phyloP scores from a whole-genome alignment of 2,888 invertebrate genomes.

The Himalopsyche japonica region DNA sequence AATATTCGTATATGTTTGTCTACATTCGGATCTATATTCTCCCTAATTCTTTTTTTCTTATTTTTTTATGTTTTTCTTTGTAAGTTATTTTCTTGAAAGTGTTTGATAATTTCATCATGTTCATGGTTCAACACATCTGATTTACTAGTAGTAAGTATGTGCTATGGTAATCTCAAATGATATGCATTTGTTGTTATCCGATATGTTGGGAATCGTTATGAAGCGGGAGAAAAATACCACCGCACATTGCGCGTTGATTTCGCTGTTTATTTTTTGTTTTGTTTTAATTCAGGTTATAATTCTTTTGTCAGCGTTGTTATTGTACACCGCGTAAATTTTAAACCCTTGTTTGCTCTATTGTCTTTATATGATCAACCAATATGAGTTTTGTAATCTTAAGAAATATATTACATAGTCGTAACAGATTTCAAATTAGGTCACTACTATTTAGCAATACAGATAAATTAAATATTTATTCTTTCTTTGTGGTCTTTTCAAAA shows the following conservation, averaged over 20 bases:
- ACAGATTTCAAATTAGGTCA: no score
- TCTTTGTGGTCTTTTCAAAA: no score
- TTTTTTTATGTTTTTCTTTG: no score
- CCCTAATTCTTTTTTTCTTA: no score
- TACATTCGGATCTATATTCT: no score
- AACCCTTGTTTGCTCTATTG: neutral
- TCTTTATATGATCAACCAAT: no score
- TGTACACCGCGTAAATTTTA: neutral
- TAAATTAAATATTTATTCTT: no score
- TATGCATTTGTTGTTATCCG: constrained; percentile 38
- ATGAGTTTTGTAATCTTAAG: no score
- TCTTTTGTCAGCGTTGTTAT: neutral
- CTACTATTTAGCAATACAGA: no score
- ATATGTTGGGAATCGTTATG: constrained; percentile 39
- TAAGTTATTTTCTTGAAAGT: no score
- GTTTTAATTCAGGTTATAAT: neutral
- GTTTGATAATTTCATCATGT: neutral
- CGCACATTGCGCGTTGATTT: constrained; percentile 22
- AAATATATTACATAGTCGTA: no score
- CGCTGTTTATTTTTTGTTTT: neutral
- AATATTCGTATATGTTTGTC: no score
- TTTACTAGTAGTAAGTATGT: constrained; percentile 20
- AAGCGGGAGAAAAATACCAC: constrained; percentile 17
- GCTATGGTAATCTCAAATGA: constrained; percentile 38
- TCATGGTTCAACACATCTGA: constrained; percentile 5